A percentile compares a stretch with the other conserved stretches of the same genome.
These are phyloP conservation scores for Cryptomyrus ogoouensis DNA, from an alignment of 2,113 vertebrate species.

Conservation along the genomic window DNA sequence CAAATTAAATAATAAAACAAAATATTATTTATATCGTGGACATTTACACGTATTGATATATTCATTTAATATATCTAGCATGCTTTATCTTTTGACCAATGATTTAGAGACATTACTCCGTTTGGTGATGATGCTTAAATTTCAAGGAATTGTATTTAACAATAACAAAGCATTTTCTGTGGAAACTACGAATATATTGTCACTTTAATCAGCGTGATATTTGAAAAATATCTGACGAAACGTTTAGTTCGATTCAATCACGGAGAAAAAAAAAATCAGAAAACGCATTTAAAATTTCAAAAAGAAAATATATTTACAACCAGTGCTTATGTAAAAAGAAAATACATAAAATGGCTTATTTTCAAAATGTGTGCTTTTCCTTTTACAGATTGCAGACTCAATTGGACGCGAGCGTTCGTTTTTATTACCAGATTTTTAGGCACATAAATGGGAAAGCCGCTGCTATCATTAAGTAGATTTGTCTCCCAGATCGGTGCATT, in stretches of 20 bases:
- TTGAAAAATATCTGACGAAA: neutral
- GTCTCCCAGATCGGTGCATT: neutral
- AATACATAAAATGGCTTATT: slow-evolving; percentile 17
- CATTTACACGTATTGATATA: neutral
- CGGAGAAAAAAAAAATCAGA: neutral
- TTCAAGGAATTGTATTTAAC: neutral
- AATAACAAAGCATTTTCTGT: neutral
- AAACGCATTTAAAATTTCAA: slow-evolving; percentile 12
- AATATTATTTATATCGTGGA: neutral
- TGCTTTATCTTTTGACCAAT: neutral
- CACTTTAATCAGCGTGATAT: neutral
- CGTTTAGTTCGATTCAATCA: neutral
- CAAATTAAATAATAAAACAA: neutral
- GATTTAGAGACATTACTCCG: neutral
- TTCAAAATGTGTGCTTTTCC: slow-evolving; percentile 17
- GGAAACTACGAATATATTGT: neutral
- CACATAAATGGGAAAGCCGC: neutral
- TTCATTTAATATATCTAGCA: neutral
- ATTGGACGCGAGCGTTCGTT: neutral
- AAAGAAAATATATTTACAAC: slow-evolving; percentile 29
- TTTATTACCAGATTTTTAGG: slow-evolving; percentile 18
- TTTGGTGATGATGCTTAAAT: neutral
- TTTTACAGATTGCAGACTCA: slow-evolving; percentile 12
- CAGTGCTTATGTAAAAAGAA: slow-evolving; percentile 21
- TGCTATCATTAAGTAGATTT: neutral